Conservation (phyloP, 2,113 vertebrate genomes). For the Nibea coibor region DNA sequence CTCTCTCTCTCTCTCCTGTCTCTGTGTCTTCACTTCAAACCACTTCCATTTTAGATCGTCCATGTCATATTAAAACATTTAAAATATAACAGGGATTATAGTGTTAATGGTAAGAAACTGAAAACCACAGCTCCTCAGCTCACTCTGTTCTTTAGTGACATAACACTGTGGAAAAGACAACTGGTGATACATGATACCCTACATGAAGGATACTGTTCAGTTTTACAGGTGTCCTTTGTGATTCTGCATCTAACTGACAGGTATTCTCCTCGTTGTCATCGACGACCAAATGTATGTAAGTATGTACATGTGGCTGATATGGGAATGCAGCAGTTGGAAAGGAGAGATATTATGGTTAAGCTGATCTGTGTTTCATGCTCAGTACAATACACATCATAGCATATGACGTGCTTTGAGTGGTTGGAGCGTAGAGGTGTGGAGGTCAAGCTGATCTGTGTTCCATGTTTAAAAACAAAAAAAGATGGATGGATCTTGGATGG, state of each 20-base stretch:
- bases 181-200: too few relatives aligned
- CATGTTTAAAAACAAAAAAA: constrained; percentile 18
- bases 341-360: constrained; percentile 12
- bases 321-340: not conserved
- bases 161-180: not conserved
- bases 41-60: constrained; percentile 38
- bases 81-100: constrained; percentile 51
- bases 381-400: not conserved
- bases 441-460: constrained; percentile 37
- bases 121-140: not conserved
- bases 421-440: not conserved
- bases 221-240: not conserved
- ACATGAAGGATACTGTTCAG: not conserved
- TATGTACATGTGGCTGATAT: not conserved
- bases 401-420: too few relatives aligned
- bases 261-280: too few relatives aligned
- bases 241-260: too few relatives aligned
- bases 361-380: constrained; percentile 31
- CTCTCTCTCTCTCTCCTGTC: not conserved
- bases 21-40: not conserved
- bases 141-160: not conserved
- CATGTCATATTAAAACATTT: constrained; percentile 40
- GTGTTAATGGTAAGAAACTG: not conserved
- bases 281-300: not conserved
- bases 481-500: constrained; percentile 37